Percentiles rank a stretch among this genome's conserved stretches.
Evolutionary conservation across 2,113 vertebrate species (phyloP).

Genomic region (Emydura subglobosa): DNA sequence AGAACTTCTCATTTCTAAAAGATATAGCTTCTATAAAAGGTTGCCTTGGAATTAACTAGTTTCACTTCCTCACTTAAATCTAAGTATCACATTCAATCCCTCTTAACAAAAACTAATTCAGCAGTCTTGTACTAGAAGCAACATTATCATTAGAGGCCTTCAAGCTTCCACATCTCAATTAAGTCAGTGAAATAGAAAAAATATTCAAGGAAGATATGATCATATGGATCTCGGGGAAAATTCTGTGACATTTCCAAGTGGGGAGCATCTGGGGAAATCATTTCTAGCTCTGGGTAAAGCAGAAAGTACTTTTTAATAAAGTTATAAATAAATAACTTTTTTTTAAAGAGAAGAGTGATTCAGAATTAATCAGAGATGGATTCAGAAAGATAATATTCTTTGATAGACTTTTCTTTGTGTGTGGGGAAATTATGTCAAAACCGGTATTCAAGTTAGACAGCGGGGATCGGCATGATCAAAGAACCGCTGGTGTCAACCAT

Average conservation of each 20-base stretch:
- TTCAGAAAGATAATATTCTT: constrained; percentile 23
- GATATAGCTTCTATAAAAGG: neutral
- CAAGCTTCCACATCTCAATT: neutral
- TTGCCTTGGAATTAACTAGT: neutral
- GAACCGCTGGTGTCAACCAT: rapidly evolving
- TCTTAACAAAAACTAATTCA: neutral
- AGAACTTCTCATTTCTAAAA: neutral
- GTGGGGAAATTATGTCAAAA: neutral
- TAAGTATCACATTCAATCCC: neutral
- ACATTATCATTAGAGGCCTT: neutral
- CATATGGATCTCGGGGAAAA: neutral
- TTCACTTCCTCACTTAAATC: neutral
- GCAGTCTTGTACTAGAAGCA: rapidly evolving
- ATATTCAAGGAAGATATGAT: neutral
- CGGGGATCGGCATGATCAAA: rapidly evolving
- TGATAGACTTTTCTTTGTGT: neutral
- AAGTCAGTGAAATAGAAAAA: neutral
- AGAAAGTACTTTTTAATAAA: constrained; percentile 64
- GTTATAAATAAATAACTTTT: constrained; percentile 52
- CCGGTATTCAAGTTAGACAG: neutral
- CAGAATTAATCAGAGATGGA: constrained; percentile 29
- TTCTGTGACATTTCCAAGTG: constrained; percentile 19
- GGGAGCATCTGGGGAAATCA: constrained; percentile 51
- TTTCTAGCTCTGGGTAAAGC: constrained; percentile 6
- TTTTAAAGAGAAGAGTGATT: neutral